Conservation (phyloP, 2,888 invertebrate species). For the Callosobruchus maculatus region DNA sequence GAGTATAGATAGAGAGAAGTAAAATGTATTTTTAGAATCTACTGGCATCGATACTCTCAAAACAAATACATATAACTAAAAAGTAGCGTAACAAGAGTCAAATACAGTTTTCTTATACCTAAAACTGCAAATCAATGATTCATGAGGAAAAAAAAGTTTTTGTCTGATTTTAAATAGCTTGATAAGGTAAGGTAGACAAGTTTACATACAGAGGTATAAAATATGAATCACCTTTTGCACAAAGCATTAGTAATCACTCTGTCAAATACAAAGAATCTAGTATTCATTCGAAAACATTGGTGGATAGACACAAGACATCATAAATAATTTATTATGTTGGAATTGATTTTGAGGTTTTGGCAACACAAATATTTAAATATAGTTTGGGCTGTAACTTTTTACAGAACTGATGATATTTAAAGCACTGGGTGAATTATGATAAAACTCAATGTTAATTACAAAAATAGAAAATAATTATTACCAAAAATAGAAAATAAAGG, state of each 20-base stretch:
- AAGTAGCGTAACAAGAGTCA: not conserved
- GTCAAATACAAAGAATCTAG: not conserved
- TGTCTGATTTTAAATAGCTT: constrained; percentile 2
- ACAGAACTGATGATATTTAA: not conserved
- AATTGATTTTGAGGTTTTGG: constrained; percentile 5
- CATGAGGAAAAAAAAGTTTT: not conserved
- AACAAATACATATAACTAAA: not conserved
- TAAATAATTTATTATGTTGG: not conserved
- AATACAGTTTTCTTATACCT: too few relatives aligned
- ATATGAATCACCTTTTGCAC: constrained; percentile 3
- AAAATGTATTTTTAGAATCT: not conserved
- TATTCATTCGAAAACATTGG: not conserved
- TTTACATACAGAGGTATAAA: constrained; percentile 1
- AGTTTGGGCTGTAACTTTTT: not conserved
- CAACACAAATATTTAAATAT: constrained; percentile 11
- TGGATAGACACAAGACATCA: not conserved
- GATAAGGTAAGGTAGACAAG: constrained; percentile 4
- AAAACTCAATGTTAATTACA: too few relatives aligned
- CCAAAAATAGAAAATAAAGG: not conserved
- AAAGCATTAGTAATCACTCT: not conserved
- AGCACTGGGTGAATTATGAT: not conserved
- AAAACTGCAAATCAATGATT: too few relatives aligned
- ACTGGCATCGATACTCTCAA: not conserved
- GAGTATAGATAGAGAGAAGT: not conserved
- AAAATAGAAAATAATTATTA: too few relatives aligned